Evolutionary conservation across 2,113 vertebrate genomes (phyloP).

Genomic region (Prinia subflava): DNA sequence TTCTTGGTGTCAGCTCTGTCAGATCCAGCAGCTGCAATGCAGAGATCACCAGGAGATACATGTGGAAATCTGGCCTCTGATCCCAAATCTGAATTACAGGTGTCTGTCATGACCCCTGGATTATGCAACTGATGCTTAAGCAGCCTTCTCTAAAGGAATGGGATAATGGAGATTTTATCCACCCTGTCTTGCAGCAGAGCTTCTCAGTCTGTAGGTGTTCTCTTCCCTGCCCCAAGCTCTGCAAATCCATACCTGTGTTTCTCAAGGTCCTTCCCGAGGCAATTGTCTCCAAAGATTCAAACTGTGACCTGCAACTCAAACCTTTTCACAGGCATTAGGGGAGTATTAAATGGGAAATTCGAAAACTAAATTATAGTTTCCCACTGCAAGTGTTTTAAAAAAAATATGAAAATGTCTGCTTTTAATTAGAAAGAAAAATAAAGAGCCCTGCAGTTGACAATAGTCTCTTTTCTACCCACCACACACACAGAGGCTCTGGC

Average conservation of each 20-base stretch:
- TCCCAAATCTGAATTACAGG: not conserved
- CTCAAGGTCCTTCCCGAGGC: conserved; percentile 16
- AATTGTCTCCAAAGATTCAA: conserved; percentile 56
- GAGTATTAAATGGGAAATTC: conserved; percentile 68
- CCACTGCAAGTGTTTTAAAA: conserved; percentile 22
- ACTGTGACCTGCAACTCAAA: conserved; percentile 50
- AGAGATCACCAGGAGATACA: not conserved
- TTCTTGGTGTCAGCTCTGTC: not conserved
- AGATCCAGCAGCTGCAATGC: not conserved
- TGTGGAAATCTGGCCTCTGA: not conserved
- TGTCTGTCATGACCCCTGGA: not conserved
- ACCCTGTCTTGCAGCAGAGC: not conserved
- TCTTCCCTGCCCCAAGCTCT: not conserved
- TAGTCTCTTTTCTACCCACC: not conserved
- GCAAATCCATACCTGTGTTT: conserved; percentile 19
- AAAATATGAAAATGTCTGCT: conserved; percentile 30
- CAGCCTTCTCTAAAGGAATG: not conserved
- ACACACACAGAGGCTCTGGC: not conserved
- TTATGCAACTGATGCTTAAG: not conserved
- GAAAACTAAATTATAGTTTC: conserved; percentile 57
- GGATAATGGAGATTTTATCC: not conserved
- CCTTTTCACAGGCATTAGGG: conserved; percentile 61
- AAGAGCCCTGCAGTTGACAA: not conserved
- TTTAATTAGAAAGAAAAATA: conserved; percentile 72
- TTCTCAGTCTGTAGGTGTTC: not conserved